Evolutionary conservation across 2,888 invertebrate species (phyloP).

Genomic region (Drosophila suboccidentalis): DNA sequence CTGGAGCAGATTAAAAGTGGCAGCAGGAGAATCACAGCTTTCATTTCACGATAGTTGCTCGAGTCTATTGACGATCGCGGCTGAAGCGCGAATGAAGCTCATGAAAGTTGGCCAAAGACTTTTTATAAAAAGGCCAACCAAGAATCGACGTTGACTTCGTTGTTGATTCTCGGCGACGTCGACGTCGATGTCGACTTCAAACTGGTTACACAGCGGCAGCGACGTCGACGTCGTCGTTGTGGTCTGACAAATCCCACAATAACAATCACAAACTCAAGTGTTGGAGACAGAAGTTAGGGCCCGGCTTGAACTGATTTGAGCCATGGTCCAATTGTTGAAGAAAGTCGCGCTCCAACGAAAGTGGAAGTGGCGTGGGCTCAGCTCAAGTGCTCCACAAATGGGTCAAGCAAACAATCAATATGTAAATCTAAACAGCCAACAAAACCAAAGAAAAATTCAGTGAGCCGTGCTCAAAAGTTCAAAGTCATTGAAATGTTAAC

Average conservation of each 20-base stretch:
- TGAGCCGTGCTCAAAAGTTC: conserved; percentile 60
- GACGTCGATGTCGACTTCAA: conserved; percentile 40
- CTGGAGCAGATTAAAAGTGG: conserved; percentile 43
- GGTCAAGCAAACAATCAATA: conserved; percentile 75
- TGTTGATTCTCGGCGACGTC: background rate
- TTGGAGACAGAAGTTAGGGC: conserved; percentile 18
- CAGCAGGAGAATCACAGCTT: conserved; percentile 52
- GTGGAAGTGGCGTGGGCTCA: conserved; percentile 78
- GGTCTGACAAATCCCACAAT: conserved; percentile 31
- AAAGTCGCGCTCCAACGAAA: conserved; percentile 71
- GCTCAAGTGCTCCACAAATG: conserved; percentile 60
- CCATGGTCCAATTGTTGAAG: conserved; percentile 52
- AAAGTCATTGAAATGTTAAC: conserved; percentile 78
- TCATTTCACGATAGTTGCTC: conserved; percentile 50
- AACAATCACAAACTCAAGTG: background rate
- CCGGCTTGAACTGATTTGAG: conserved; percentile 9
- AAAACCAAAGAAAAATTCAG: conserved; percentile 18
- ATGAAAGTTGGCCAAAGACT: conserved; percentile 81
- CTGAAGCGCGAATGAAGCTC: conserved; percentile 82
- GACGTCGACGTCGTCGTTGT: conserved; percentile 2
- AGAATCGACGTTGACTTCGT: conserved; percentile 50
- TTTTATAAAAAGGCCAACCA: conserved; percentile 82
- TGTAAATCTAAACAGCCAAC: conserved; percentile 60
- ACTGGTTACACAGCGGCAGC: conserved; percentile 58
- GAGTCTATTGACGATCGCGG: conserved; percentile 48